A percentile compares a stretch with the other conserved stretches of the same genome.
These are phyloP conservation scores for Chymomyza procnemis DNA, from an alignment of 2,888 invertebrate species.

Conservation along the genomic window DNA sequence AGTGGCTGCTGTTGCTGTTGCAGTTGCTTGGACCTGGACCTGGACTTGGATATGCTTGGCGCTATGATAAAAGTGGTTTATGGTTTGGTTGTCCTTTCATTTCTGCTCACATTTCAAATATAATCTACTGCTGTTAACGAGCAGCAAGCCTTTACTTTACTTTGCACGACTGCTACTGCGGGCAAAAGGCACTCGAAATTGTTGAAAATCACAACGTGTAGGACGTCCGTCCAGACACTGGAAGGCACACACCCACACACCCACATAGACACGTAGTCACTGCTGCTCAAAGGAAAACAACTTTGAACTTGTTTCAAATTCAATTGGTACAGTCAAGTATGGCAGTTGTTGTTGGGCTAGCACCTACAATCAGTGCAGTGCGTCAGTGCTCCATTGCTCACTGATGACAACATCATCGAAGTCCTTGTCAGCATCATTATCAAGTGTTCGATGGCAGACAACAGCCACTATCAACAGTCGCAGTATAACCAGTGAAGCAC, in stretches of 20 bases:
- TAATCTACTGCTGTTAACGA: constrained; percentile 57
- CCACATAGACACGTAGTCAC: background rate
- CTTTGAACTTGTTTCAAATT: constrained; percentile 35
- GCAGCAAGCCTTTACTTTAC: constrained; percentile 7
- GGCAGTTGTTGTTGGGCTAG: constrained; percentile 8
- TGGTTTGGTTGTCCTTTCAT: constrained; percentile 37
- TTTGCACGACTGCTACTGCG: constrained; percentile 8
- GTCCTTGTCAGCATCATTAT: constrained; percentile 65
- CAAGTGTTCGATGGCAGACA: constrained; percentile 52
- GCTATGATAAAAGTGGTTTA: constrained; percentile 63
- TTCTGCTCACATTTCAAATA: constrained; percentile 23
- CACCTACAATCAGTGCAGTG: background rate
- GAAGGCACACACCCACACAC: constrained; percentile 1
- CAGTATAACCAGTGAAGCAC: constrained; percentile 67
- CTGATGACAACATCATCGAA: constrained; percentile 25
- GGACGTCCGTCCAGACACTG: too few relatives aligned
- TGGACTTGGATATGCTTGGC: constrained; percentile 15
- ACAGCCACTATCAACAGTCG: constrained; percentile 30
- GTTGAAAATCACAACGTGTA: constrained; percentile 11
- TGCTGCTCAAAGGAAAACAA: constrained; percentile 9
- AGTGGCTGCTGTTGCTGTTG: constrained; percentile 1
- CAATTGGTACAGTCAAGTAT: constrained; percentile 32
- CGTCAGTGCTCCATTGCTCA: background rate
- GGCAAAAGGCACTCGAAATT: constrained; percentile 14
- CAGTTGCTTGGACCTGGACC: background rate